Conservation (phyloP, 2,113 vertebrate species). For the Aspidoscelis tigris region DNA sequence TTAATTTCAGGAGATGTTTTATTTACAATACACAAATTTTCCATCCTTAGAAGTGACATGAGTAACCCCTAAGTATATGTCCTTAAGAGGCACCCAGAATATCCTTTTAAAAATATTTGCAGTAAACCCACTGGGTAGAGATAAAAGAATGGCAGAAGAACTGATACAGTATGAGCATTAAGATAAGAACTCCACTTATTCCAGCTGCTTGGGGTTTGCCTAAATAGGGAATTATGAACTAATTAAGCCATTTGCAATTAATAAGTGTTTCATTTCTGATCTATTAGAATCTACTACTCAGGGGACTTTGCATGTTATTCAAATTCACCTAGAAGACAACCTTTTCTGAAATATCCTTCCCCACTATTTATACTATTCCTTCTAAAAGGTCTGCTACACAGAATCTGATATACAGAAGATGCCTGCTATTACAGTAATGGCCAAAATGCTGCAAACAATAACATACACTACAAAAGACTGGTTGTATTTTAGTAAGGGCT, state of each 20-base stretch:
- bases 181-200: not conserved
- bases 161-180: not conserved
- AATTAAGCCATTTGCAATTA: conserved; percentile 6
- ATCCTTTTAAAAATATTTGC: conserved; percentile 10
- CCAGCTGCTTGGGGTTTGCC: not conserved
- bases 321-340: not conserved
- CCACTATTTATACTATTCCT: not conserved
- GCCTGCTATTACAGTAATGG: not conserved
- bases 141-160: not conserved
- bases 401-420: not conserved
- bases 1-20: conserved; percentile 46
- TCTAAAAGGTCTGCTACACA: not conserved
- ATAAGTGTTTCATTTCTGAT: not conserved
- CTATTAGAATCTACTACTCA: not conserved
- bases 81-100: conserved; percentile 13
- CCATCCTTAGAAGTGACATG: conserved; percentile 31
- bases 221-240: not conserved
- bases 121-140: not conserved
- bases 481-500: not conserved
- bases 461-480: not conserved
- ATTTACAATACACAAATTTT: not conserved
- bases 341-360: not conserved
- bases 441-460: not conserved
- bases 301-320: not conserved
- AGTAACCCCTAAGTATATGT: not conserved